Percentiles rank a stretch among this genome's conserved stretches.
Evolutionary conservation across 2,888 invertebrate genomes (phyloP).

Genomic region (Calameuta pallipes): DNA sequence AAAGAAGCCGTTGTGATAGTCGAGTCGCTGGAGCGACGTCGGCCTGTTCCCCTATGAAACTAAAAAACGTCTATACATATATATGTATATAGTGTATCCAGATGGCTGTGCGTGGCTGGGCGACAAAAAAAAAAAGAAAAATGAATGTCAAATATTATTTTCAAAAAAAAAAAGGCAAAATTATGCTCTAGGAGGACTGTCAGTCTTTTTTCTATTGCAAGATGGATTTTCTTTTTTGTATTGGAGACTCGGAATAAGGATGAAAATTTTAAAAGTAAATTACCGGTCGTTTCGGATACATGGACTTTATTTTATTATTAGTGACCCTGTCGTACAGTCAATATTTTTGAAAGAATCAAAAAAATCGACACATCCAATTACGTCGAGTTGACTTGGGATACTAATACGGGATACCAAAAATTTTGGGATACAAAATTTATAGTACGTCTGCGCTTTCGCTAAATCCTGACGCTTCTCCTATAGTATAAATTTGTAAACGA

Average conservation of each 20-base stretch:
- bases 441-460: neutral
- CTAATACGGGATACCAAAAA: neutral
- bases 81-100: neutral
- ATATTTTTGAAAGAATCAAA: neutral
- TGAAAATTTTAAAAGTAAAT: neutral
- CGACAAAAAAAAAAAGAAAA: neutral
- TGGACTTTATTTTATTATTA: neutral
- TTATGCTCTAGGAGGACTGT: neutral
- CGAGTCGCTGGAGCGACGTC: slow-evolving; percentile 1
- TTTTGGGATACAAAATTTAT: neutral
- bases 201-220: neutral
- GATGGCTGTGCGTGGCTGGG: neutral
- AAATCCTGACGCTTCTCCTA: neutral
- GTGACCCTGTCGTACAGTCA: neutral
- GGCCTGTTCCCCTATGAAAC: neutral
- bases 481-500: neutral
- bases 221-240: neutral
- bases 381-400: neutral
- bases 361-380: no score
- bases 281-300: neutral
- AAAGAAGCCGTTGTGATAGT: slow-evolving; percentile 1
- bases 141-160: neutral
- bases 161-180: neutral
- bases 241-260: neutral
- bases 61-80: neutral